Conservation (phyloP, 2,888 invertebrate species). For the Cheilosia pagana region DNA sequence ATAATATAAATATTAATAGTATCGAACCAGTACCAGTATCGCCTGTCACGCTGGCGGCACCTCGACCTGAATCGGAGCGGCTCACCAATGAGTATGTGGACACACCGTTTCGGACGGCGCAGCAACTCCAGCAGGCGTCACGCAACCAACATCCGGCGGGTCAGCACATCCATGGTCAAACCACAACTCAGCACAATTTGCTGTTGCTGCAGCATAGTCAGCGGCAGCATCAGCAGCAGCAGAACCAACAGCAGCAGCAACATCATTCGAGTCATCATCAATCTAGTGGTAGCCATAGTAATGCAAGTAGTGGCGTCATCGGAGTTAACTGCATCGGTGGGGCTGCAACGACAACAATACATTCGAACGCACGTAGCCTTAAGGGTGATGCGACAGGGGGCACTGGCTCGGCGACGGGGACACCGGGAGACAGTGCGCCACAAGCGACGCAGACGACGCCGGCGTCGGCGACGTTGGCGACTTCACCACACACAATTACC, state of each 20-base stretch:
- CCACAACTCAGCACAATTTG: conserved; percentile 85
- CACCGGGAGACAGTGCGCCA: conserved; percentile 66
- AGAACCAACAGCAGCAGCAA: conserved; percentile 78
- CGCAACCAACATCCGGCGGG: conserved; percentile 83
- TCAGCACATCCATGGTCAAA: conserved; percentile 84
- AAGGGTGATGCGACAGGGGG: conserved; percentile 72
- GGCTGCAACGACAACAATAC: conserved; percentile 76
- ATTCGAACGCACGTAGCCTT: conserved; percentile 77
- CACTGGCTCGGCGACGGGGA: conserved; percentile 71
- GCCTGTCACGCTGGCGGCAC: conserved; percentile 86
- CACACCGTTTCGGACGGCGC: conserved; percentile 88
- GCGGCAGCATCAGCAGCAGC: conserved; percentile 80
- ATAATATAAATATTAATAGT: conserved; percentile 80
- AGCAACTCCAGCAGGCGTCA: conserved; percentile 84
- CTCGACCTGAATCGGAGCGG: conserved; percentile 93
- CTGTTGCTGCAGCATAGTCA: conserved; percentile 85
- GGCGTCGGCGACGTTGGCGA: conserved; percentile 76
- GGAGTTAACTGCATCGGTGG: conserved; percentile 73
- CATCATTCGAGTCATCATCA: conserved; percentile 78
- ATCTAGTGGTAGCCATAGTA: conserved; percentile 76
- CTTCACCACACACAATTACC: conserved; percentile 76
- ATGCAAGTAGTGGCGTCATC: conserved; percentile 77
- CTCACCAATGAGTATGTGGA: conserved; percentile 97
- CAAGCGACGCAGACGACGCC: conserved; percentile 77
- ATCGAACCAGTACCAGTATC: conserved; percentile 81